Evolutionary conservation across 1,140 invertebrate genomes (phyloP).

Genomic region (Camponotus pennsylvanicus): DNA sequence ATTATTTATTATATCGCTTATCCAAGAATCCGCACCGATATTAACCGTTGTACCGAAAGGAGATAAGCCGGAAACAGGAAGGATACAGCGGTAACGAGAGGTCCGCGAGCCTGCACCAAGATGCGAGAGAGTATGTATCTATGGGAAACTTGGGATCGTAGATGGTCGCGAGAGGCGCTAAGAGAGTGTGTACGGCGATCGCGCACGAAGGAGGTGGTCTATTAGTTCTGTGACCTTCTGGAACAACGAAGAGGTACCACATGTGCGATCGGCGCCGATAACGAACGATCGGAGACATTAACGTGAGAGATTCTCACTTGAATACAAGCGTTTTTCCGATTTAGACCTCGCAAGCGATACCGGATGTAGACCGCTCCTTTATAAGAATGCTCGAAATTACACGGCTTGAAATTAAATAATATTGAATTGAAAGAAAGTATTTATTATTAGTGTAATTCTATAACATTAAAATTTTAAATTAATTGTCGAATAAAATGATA

Average conservation of each 20-base stretch:
- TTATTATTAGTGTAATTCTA: no score
- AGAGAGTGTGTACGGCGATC: conserved; percentile 72
- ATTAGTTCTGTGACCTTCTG: conserved; percentile 78
- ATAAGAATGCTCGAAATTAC: neutral
- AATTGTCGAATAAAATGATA: neutral
- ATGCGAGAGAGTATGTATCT: conserved; percentile 67
- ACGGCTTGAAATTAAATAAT: neutral
- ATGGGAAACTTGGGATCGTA: conserved; percentile 79
- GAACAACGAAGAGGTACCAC: conserved; percentile 70
- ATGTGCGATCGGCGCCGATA: conserved; percentile 80
- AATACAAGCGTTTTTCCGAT: conserved; percentile 79
- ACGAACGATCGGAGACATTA: conserved; percentile 71
- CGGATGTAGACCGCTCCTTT: neutral
- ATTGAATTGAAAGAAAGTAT: neutral
- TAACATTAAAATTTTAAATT: no score
- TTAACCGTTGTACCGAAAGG: conserved; percentile 64
- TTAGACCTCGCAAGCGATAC: conserved; percentile 54
- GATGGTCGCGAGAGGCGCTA: conserved; percentile 77
- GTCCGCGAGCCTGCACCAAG: conserved; percentile 65
- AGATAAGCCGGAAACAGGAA: conserved; percentile 72
- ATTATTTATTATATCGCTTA: neutral
- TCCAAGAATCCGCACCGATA: conserved; percentile 15
- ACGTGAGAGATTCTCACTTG: conserved; percentile 69
- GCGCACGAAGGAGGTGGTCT: conserved; percentile 79
- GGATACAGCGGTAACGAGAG: conserved; percentile 71